phyloP scores from a whole-genome alignment of 2,113 vertebrate genomes.

The Rhagologus leucostigma region DNA sequence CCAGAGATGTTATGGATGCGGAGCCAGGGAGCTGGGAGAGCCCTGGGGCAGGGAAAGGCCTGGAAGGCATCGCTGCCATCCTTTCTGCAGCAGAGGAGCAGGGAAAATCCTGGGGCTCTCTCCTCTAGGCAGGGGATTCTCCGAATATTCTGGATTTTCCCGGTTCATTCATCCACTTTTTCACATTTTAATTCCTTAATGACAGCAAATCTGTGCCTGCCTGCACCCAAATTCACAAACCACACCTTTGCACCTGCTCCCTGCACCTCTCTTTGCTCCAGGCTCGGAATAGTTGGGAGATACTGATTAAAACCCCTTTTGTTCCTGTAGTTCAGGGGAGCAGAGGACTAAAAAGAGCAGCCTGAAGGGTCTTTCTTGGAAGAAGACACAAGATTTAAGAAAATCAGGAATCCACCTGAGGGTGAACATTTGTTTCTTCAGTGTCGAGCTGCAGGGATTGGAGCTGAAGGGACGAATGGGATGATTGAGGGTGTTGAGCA shows the following conservation, averaged over 20 bases:
- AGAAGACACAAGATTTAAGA: not conserved
- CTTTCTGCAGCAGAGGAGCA: not conserved
- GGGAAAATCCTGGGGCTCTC: not conserved
- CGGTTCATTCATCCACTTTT: not conserved
- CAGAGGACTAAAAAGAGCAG: not conserved
- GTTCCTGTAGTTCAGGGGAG: not conserved
- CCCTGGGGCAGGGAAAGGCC: not conserved
- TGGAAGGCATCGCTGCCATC: not conserved
- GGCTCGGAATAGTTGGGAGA: not conserved
- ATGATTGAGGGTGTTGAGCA: not conserved
- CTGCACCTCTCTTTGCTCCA: not conserved
- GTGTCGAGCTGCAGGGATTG: not conserved
- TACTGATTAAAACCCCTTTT: not conserved
- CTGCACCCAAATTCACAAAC: not conserved
- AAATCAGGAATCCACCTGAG: not conserved
- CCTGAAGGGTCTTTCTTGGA: not conserved
- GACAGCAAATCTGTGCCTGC: not conserved
- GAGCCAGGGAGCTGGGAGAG: not conserved
- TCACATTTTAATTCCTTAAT: not conserved
- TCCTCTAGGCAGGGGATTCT: not conserved
- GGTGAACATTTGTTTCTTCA: not conserved
- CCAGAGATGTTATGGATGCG: not conserved
- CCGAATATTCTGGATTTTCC: not conserved
- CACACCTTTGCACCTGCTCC: not conserved
- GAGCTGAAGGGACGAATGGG: not conserved